phyloP scores from a whole-genome alignment of 2,797 vertebrate species.

The Poliocrania exsul region DNA sequence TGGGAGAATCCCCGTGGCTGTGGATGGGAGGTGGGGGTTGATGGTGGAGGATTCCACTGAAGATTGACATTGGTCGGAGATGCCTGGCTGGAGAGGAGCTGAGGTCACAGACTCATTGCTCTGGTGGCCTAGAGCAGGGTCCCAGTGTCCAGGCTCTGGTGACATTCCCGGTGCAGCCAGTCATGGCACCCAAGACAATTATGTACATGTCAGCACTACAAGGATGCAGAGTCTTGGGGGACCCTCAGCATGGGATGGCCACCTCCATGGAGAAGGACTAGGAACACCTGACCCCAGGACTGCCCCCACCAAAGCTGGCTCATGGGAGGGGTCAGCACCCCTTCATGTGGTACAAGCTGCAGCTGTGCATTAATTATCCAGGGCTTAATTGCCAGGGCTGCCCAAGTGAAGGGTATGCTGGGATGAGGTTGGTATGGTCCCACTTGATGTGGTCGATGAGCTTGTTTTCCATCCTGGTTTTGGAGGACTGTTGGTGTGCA shows the following conservation, averaged over 20 bases:
- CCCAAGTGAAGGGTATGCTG: not conserved
- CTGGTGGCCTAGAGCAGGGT: not conserved
- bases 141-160: rapidly evolving
- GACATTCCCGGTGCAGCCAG: not conserved
- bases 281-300: not conserved
- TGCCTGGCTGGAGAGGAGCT: not conserved
- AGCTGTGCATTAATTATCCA: not conserved
- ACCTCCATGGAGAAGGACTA: not conserved
- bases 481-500: not conserved
- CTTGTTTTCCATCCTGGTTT: not conserved
- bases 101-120: not conserved
- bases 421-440: rapidly evolving
- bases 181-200: not conserved
- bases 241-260: rapidly evolving
- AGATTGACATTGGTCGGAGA: not conserved
- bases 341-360: not conserved
- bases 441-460: rapidly evolving
- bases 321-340: not conserved
- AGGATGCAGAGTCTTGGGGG: rapidly evolving
- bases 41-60: rapidly evolving
- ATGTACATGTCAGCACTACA: rapidly evolving
- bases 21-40: not conserved
- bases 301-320: not conserved
- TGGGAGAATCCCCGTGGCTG: not conserved
- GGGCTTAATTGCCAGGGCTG: not conserved